A percentile compares a stretch with the other conserved stretches of the same genome.
Conservation (phyloP, 35 echinoderm and acorn worm genomes). For the Lytechinus pictus region DNA sequence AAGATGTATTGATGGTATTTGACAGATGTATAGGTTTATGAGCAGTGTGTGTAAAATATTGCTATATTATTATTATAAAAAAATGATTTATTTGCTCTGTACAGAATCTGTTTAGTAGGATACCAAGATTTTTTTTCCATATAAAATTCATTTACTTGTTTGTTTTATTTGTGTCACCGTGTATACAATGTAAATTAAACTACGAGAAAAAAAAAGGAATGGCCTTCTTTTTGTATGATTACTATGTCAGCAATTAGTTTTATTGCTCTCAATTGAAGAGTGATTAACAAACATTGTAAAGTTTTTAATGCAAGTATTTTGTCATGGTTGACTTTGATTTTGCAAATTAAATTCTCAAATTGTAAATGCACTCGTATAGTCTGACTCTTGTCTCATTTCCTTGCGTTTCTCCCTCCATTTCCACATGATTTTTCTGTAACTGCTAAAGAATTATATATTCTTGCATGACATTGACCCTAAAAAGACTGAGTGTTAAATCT, state of each 20-base stretch:
- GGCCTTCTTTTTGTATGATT: slow-evolving; percentile 54
- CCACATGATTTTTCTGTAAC: too few relatives aligned
- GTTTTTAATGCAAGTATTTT: slow-evolving; percentile 55
- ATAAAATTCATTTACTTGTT: slow-evolving; percentile 5
- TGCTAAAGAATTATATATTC: too few relatives aligned
- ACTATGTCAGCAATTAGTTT: slow-evolving; percentile 53
- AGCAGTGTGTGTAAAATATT: slow-evolving; percentile 54
- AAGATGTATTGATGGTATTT: slow-evolving; percentile 36
- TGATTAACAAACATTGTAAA: slow-evolving; percentile 31
- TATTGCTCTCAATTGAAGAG: slow-evolving; percentile 28
- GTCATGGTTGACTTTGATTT: slow-evolving; percentile 55
- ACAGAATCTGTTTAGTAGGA: slow-evolving; percentile 45
- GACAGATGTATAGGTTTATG: not conserved
- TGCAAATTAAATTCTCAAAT: slow-evolving; percentile 53
- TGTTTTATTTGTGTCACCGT: slow-evolving; percentile 39
- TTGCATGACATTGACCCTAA: too few relatives aligned
- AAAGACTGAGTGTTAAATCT: too few relatives aligned
- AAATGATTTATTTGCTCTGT: slow-evolving; percentile 45
- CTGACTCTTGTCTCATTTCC: not conserved
- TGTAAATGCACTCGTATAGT: slow-evolving; percentile 26
- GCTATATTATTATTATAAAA: slow-evolving; percentile 39
- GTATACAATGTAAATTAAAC: slow-evolving; percentile 55
- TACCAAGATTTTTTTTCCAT: slow-evolving; percentile 2
- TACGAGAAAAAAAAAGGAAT: slow-evolving; percentile 20
- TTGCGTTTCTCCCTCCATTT: not conserved